Evolutionary conservation across 2,888 invertebrate species (phyloP).

Genomic region (Agrotis segetum): DNA sequence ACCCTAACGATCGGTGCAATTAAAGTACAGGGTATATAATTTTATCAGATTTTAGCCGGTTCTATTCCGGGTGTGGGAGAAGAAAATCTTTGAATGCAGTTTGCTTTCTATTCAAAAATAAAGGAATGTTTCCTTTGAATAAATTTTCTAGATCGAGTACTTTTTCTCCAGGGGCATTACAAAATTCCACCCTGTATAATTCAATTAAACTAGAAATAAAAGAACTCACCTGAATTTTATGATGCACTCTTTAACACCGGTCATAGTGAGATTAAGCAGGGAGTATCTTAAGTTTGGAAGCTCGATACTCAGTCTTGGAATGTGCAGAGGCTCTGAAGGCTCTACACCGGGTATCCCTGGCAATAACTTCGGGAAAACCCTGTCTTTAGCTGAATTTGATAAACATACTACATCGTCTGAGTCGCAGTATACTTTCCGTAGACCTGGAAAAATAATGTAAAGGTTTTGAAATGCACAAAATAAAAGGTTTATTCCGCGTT

Average conservation of each 20-base stretch:
- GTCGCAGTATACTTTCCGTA: conserved; percentile 38
- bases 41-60: too few relatives aligned
- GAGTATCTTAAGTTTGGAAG: conserved; percentile 27
- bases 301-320: conserved; percentile 13
- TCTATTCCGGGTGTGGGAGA: too few relatives aligned
- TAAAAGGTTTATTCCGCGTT: too few relatives aligned
- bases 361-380: conserved; percentile 28
- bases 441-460: conserved; percentile 22
- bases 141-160: too few relatives aligned
- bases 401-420: conserved; percentile 26
- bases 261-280: conserved; percentile 29
- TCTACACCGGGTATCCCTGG: conserved; percentile 37
- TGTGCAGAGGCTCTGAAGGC: conserved; percentile 31
- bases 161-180: too few relatives aligned
- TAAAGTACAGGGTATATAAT: too few relatives aligned
- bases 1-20: too few relatives aligned
- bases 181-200: too few relatives aligned
- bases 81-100: too few relatives aligned
- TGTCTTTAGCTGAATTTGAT: conserved; percentile 22
- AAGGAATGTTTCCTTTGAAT: too few relatives aligned
- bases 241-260: conserved; percentile 33
- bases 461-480: background rate
- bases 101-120: too few relatives aligned
- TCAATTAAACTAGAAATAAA: background rate
- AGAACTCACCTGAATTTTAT: conserved; percentile 22